phyloP scores from a whole-genome alignment of 2,888 invertebrate genomes.

The Scelioninae gen. 2 region DNA sequence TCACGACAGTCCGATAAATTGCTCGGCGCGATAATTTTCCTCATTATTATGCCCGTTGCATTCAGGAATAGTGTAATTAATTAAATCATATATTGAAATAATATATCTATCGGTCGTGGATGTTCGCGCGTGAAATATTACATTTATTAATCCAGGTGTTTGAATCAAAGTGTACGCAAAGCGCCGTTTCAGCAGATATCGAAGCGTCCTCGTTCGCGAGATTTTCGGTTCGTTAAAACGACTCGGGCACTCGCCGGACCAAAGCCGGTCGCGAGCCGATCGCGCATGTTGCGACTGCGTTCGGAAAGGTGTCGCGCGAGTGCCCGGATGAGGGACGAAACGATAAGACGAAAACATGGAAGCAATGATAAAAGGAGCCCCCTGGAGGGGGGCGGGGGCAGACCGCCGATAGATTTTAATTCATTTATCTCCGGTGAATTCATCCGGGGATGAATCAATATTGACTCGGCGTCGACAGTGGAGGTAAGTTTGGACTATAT shows the following conservation, averaged over 20 bases:
- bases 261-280: too few species aligned
- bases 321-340: too few species aligned
- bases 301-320: too few species aligned
- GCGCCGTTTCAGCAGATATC: constrained; percentile 28
- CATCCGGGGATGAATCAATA: constrained; percentile 58
- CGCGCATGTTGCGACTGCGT: too few species aligned
- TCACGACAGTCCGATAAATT: constrained; percentile 8
- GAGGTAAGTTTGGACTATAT: constrained; percentile 56
- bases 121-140: constrained; percentile 23
- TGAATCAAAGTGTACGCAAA: constrained; percentile 42
- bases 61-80: constrained; percentile 18
- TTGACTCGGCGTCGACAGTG: constrained; percentile 56
- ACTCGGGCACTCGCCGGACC: constrained; percentile 38
- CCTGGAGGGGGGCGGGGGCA: too few species aligned
- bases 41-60: constrained; percentile 22
- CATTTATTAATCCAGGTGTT: constrained; percentile 44
- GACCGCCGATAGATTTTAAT: constrained; percentile 58
- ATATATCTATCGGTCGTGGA: constrained; percentile 21
- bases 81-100: constrained; percentile 43
- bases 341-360: too few species aligned
- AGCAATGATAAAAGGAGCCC: too few species aligned
- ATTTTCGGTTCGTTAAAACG: constrained; percentile 57
- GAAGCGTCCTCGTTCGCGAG: constrained; percentile 36
- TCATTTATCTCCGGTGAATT: constrained; percentile 58
- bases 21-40: constrained; percentile 16